Evolutionary conservation across 2,113 vertebrate genomes (phyloP).

Genomic region (Apistogramma diplotaenia): DNA sequence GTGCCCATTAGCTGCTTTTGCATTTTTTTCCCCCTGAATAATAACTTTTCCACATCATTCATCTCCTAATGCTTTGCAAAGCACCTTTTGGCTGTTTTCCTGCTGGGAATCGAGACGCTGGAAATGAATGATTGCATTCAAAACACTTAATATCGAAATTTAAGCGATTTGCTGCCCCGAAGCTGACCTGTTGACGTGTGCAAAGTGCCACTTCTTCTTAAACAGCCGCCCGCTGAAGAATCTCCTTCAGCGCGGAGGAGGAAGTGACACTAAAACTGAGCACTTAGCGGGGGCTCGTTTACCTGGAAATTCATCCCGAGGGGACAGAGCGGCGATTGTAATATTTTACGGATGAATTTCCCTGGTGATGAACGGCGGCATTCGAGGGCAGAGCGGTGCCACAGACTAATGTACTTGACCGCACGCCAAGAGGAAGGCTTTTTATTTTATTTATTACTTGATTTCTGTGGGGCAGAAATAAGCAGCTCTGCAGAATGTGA

Average conservation of each 20-base stretch:
- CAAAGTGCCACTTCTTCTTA: background rate
- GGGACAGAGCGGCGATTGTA: background rate
- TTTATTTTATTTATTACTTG: background rate
- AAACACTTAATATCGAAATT: background rate
- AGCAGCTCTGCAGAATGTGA: background rate
- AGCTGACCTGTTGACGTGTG: background rate
- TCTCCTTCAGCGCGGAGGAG: background rate
- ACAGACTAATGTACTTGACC: slow-evolving; percentile 20
- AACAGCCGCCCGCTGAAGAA: background rate
- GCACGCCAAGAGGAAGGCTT: background rate
- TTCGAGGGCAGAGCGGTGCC: background rate
- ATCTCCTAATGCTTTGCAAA: background rate
- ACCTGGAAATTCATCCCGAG: slow-evolving; percentile 6
- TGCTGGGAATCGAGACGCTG: background rate
- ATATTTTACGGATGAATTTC: slow-evolving; percentile 29
- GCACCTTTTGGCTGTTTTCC: background rate
- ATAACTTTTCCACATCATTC: background rate
- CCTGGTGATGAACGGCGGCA: background rate
- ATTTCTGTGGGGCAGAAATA: background rate
- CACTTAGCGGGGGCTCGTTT: slow-evolving; percentile 19
- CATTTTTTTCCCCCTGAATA: background rate
- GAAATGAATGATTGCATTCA: background rate
- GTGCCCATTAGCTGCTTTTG: background rate
- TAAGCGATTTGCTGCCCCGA: background rate
- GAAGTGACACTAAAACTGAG: background rate